Evolutionary conservation across 2,888 invertebrate species (phyloP).

Genomic region (Synanthedon formicaeformis): DNA sequence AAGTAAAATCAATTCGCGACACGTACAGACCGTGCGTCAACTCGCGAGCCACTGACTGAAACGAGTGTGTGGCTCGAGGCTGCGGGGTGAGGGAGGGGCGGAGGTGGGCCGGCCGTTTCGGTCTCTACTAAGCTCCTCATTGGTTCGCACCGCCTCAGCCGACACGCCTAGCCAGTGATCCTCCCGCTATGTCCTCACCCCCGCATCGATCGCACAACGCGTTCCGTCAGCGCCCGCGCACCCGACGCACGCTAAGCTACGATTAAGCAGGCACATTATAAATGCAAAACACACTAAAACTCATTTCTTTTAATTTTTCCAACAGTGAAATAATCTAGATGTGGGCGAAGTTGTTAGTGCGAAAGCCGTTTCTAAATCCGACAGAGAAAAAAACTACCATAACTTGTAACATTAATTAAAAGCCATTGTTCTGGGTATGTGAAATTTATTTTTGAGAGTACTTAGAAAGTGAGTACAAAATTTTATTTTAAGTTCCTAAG

Average conservation of each 20-base stretch:
- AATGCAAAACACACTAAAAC: too few relatives aligned
- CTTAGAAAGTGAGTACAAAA: too few relatives aligned
- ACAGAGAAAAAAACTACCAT: too few relatives aligned
- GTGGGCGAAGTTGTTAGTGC: too few relatives aligned
- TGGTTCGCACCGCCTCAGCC: conserved; percentile 27
- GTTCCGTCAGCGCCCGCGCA: conserved; percentile 5
- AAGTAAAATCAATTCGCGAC: conserved; percentile 19
- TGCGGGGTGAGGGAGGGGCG: conserved; percentile 24
- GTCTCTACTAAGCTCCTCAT: conserved; percentile 24
- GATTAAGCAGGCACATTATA: not conserved
- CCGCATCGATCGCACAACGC: conserved; percentile 12
- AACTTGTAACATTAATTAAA: too few relatives aligned
- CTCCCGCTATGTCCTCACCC: conserved; percentile 12
- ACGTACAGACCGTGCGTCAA: conserved; percentile 40
- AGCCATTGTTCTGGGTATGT: too few relatives aligned
- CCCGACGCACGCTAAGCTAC: conserved; percentile 4
- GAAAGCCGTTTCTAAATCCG: too few relatives aligned
- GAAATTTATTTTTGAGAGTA: too few relatives aligned
- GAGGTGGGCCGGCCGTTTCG: conserved; percentile 28
- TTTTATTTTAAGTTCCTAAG: too few relatives aligned
- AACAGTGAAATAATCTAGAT: too few relatives aligned
- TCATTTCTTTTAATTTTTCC: too few relatives aligned
- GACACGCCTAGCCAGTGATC: conserved; percentile 17
- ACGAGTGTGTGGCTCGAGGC: conserved; percentile 17
- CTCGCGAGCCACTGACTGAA: conserved; percentile 52